Percentiles rank a stretch among this genome's conserved stretches.
Evolutionary conservation across 2,888 invertebrate genomes (phyloP).

Genomic region (Epinotia ramella): DNA sequence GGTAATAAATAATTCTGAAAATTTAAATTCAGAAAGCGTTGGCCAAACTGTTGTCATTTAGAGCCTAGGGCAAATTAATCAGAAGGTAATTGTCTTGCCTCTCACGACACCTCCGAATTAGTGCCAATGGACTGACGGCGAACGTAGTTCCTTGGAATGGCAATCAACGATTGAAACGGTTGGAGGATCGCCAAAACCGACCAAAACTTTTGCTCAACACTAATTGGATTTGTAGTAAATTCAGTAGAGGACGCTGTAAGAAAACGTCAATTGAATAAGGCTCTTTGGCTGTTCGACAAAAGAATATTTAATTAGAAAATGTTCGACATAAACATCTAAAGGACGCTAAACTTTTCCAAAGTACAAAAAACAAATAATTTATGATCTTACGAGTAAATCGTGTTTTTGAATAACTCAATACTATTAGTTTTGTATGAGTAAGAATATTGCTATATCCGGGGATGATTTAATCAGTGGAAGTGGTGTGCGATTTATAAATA

Average conservation of each 20-base stretch:
- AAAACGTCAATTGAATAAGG: conserved; percentile 47
- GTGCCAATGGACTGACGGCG: conserved; percentile 60
- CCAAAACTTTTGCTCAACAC: conserved; percentile 71
- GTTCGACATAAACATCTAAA: background rate
- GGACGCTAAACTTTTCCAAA: no score
- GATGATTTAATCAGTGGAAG: background rate
- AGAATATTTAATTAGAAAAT: conserved; percentile 20
- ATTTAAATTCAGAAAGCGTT: conserved; percentile 4
- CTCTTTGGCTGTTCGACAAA: background rate
- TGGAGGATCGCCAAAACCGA: conserved; percentile 75
- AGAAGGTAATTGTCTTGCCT: conserved; percentile 60
- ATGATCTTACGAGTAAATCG: no score
- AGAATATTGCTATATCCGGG: background rate
- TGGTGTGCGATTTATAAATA: background rate
- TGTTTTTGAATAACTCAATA: no score
- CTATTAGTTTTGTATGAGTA: background rate
- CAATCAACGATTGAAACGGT: conserved; percentile 71
- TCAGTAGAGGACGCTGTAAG: conserved; percentile 55
- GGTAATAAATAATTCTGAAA: background rate
- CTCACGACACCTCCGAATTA: conserved; percentile 65
- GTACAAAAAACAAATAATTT: no score
- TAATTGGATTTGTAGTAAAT: conserved; percentile 77
- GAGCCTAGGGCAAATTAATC: conserved; percentile 57
- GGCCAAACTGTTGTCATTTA: conserved; percentile 6
- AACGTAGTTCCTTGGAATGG: conserved; percentile 60